These are phyloP conservation scores for Leistus spinibarbis DNA, from an alignment of 2,888 invertebrate species.

Conservation along the genomic window DNA sequence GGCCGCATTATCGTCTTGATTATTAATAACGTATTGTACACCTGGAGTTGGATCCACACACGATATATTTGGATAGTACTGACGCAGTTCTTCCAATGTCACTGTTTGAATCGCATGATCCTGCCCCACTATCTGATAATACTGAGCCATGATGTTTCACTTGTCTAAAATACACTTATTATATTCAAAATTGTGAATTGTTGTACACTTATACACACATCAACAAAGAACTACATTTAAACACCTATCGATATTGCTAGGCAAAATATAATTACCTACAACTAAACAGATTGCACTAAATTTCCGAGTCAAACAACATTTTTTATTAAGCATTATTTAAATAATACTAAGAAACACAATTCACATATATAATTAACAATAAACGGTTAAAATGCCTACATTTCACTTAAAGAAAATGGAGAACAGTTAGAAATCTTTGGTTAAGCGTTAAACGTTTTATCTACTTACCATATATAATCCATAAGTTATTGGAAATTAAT, in stretches of 20 bases:
- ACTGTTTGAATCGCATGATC: constrained; percentile 61
- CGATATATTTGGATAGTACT: constrained; percentile 65
- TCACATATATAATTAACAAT: no score
- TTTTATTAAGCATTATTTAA: background rate
- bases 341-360: background rate
- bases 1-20: constrained; percentile 48
- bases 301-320: background rate
- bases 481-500: background rate
- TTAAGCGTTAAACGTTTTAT: background rate
- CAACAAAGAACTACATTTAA: no score
- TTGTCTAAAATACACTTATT: constrained; percentile 4
- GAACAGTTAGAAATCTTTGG: background rate
- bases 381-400: background rate
- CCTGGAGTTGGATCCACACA: constrained; percentile 19
- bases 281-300: no score
- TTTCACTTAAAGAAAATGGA: background rate
- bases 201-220: background rate
- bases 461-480: constrained; percentile 22
- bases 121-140: constrained; percentile 69
- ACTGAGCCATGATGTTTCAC: constrained; percentile 66
- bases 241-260: no score
- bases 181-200: background rate
- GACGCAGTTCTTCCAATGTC: constrained; percentile 66
- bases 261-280: no score
- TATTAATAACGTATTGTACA: constrained; percentile 52